These are phyloP conservation scores for Antitype chi DNA, from an alignment of 2,888 invertebrate genomes.

Conservation along the genomic window DNA sequence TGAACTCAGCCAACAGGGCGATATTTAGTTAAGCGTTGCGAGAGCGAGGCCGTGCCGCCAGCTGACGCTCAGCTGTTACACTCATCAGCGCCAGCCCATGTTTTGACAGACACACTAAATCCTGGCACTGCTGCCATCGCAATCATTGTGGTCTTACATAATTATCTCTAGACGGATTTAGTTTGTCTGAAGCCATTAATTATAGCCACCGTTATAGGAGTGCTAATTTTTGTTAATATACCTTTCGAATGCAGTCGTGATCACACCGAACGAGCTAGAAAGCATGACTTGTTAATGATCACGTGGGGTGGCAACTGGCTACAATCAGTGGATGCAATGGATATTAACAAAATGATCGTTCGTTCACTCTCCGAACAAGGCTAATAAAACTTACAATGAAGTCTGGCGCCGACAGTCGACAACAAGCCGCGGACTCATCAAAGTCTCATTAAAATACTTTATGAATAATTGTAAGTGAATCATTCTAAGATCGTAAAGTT, in stretches of 20 bases:
- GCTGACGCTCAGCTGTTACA: slow-evolving; percentile 85
- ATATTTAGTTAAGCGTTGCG: slow-evolving; percentile 74
- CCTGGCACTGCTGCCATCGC: slow-evolving; percentile 71
- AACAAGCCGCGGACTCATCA: slow-evolving; percentile 63
- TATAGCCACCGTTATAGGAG: slow-evolving; percentile 27
- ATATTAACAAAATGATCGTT: slow-evolving; percentile 71
- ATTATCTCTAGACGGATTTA: slow-evolving; percentile 55
- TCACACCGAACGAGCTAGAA: slow-evolving; percentile 34
- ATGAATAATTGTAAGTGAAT: slow-evolving; percentile 48
- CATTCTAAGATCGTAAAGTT: slow-evolving; percentile 9
- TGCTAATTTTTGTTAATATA: slow-evolving; percentile 35
- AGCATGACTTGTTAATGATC: slow-evolving; percentile 45
- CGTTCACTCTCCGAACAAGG: slow-evolving; percentile 72
- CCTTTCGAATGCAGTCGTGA: slow-evolving; percentile 29
- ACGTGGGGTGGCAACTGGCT: slow-evolving; percentile 59
- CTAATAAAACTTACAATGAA: slow-evolving; percentile 73
- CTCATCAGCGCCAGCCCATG: slow-evolving; percentile 77
- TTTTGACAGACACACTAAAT: slow-evolving; percentile 73
- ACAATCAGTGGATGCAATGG: slow-evolving; percentile 66
- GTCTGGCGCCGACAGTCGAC: slow-evolving; percentile 73
- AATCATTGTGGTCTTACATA: slow-evolving; percentile 69
- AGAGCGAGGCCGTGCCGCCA: slow-evolving; percentile 72
- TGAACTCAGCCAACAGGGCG: slow-evolving; percentile 80
- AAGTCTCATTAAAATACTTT: slow-evolving; percentile 66
- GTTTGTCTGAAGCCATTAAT: slow-evolving; percentile 46